Percentiles rank a stretch among this genome's conserved stretches.
phyloP scores from a whole-genome alignment of 2,797 vertebrate genomes.

The Anniella stebbinsi region DNA sequence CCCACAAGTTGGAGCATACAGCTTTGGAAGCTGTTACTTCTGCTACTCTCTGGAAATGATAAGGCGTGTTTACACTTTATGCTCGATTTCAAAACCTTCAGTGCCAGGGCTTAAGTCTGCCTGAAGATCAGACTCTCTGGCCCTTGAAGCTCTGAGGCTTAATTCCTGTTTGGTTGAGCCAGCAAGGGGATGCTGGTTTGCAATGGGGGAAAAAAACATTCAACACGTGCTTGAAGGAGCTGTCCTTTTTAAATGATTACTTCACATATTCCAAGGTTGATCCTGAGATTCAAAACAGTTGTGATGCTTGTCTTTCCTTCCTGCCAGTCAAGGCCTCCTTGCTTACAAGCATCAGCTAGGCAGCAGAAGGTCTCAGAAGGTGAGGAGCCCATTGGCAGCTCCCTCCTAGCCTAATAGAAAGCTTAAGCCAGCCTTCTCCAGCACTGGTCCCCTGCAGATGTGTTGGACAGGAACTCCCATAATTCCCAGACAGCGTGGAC shows the following conservation, averaged over 20 bases:
- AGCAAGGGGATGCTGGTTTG: not conserved
- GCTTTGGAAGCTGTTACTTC: not conserved
- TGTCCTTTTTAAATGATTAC: no score
- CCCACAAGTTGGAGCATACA: not conserved
- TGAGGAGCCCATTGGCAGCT: no score
- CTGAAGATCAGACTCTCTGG: not conserved
- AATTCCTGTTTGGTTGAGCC: not conserved
- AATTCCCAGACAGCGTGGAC: no score
- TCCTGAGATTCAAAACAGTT: not conserved
- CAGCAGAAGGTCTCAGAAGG: not conserved
- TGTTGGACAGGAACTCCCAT: no score
- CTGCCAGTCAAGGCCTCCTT: not conserved
- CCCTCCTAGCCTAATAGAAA: not conserved
- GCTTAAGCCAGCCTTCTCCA: not conserved
- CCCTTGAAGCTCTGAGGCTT: not conserved
- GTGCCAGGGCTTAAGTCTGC: not conserved
- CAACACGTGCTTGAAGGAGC: not conserved
- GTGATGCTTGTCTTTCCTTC: no score
- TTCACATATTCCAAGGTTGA: not conserved
- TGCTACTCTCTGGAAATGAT: not conserved
- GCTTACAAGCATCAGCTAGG: not conserved
- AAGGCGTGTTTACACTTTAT: not conserved
- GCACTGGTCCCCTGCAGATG: no score
- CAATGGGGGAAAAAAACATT: not conserved
- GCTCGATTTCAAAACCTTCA: not conserved